Evolutionary conservation across 2,113 vertebrate species (phyloP), one percentile per base, ranked within the genome.

Genomic region (Glareola pratincola): DNA sequence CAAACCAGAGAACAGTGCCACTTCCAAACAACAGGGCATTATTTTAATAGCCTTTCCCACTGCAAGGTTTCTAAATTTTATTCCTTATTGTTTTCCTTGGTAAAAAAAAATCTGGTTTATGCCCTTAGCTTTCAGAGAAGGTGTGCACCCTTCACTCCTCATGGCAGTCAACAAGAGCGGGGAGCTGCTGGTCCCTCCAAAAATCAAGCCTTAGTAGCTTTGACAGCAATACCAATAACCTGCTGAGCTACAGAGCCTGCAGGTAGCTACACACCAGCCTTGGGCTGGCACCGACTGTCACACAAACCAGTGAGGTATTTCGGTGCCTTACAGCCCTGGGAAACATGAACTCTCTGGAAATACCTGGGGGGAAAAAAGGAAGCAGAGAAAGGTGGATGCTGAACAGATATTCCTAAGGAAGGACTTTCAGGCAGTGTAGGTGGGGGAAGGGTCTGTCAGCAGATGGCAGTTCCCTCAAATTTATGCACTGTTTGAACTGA

Each of bases 401-500:
- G 30, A 82, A 20, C 4, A 19, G 71, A 69, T 22, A 86, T 14
- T 73, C 29, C 6, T 15, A 36, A 39, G 48, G 43, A 64, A 74
- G 39, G 73, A 60, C 74, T 74, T 64, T 45, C 71, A 90, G 54
- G 51, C 72, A 75, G 50, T 5, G 64, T 24, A 27, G 22, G n/a
- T 50, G 85, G 72, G 39, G 85, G 66, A 68, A 86, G 60, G 84
- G 64, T 73, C 63, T 82, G 54, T 86, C 88, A 85, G 64, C 92
- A 89, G 85, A 94, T 73, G 94, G 88, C 71, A 71, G 51, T 63
- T 96, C 71, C 76, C 66, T 75, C 81, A 66, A 86, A 94, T 90
- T 83, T 69, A 92, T 79, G 66, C 72, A 71, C 62, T 82, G 81
- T 71, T 92, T 71, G 85, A 92, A 94, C 73, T 66, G 67, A 94